Evolutionary conservation across 2,888 invertebrate genomes (phyloP), one percentile per base, ranked within the genome.

Genomic region (Atethmia centrago): DNA sequence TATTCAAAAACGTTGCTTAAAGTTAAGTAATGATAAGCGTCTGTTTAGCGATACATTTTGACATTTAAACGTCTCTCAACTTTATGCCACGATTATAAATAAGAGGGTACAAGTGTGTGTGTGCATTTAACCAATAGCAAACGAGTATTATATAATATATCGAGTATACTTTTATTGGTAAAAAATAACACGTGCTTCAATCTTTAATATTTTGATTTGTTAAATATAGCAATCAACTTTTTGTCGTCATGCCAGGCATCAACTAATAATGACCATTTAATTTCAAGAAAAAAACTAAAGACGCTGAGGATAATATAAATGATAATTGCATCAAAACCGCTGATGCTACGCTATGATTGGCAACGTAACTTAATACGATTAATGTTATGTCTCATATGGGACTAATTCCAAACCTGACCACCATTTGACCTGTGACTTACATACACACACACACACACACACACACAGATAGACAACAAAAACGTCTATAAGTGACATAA

Each of bases 371-470:
- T 76, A 77, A 78, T 82, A 78, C 66, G n/a, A 76, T 77, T 76
- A 79, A 66, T 75, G 61, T 51, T 55, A 64, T 69, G 68, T 47
- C 83, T 73, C 71, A 62, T 71, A 63, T 49, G 56, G 62, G 47
- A 79, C 71, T 82, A 71, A 86, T 85, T 80, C 59, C 61, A 70
- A 87, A 86, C 85, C 83, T 84, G 88, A 88, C 85, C 87, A 88
- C 83, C 82, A 84, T 83, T 88, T 91, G 91, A 91, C 91, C 91
- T 87, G 87, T 85, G 89, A 83, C 87, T 83, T 80, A 80, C 87
- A 71, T 84, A 88, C 87, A 87, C 87, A 75, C 75, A 56, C 70
- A 53, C 56, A 74, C 25, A 12, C 67, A 40, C 19, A 16, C 72
- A 42, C 19, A 67, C n/a, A n/a, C n/a, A n/a, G n/a, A n/a, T n/a